Conservation (phyloP, 2,888 invertebrate genomes). For the Coenonympha arcania region DNA sequence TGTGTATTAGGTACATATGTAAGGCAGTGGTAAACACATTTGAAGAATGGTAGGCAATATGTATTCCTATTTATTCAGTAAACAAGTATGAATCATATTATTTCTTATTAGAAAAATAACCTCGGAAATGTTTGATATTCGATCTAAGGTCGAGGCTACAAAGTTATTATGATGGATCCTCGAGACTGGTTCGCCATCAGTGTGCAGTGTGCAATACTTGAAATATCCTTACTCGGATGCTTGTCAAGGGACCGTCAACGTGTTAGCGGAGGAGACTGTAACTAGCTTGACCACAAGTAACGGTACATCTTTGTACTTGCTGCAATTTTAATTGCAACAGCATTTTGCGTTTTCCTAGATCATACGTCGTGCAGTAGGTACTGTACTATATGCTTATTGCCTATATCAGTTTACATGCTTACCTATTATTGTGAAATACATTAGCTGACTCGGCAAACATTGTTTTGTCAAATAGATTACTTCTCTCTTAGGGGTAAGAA, state of each 20-base stretch:
- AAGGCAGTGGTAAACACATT: too few relatives aligned
- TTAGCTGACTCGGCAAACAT: too few relatives aligned
- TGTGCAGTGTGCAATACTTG: constrained; percentile 12
- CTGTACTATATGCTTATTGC: background rate
- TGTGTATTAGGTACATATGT: too few relatives aligned
- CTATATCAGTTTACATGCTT: too few relatives aligned
- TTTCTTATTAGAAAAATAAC: too few relatives aligned
- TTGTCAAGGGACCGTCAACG: constrained; percentile 21
- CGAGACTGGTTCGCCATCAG: constrained; percentile 10
- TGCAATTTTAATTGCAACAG: background rate
- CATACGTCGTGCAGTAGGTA: background rate
- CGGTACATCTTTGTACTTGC: constrained; percentile 16
- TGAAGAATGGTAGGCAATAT: too few relatives aligned
- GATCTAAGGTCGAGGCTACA: background rate
- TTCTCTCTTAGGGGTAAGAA: too few relatives aligned
- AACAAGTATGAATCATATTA: too few relatives aligned
- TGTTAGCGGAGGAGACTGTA: constrained; percentile 24
- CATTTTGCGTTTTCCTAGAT: background rate
- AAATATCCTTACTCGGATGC: constrained; percentile 20
- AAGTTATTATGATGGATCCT: background rate
- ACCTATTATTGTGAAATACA: too few relatives aligned
- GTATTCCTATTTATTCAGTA: too few relatives aligned
- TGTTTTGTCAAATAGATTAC: too few relatives aligned
- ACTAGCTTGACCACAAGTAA: constrained; percentile 22
- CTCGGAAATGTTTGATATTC: constrained; percentile 20